Evolutionary conservation across 37 sponge, comb jelly and placozoan species (phyloP).

Genomic region (Dysidea cf. avara): DNA sequence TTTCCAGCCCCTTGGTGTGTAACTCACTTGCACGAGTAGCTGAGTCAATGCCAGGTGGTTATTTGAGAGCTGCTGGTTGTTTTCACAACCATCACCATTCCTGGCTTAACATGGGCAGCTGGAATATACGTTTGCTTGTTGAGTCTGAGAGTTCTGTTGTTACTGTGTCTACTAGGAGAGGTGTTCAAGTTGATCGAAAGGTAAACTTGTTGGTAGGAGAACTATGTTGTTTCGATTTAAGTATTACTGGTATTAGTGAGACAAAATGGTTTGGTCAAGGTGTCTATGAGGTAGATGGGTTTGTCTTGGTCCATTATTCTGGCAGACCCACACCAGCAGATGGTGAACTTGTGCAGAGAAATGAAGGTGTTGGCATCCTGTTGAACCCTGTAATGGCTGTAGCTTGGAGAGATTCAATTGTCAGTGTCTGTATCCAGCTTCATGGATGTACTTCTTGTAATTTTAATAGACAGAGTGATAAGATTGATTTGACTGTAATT

Average conservation of each 20-base stretch:
- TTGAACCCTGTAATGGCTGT: conserved; percentile 12
- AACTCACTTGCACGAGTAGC: not conserved
- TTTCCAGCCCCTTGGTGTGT: conserved; percentile 26
- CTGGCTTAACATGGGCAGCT: not conserved
- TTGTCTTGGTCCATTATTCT: conserved; percentile 18
- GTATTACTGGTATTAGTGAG: conserved; percentile 22
- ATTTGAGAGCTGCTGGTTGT: not conserved
- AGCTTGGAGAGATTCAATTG: conserved; percentile 42
- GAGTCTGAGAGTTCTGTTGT: conserved; percentile 10
- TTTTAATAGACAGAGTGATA: too few species aligned
- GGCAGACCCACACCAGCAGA: conserved; percentile 29
- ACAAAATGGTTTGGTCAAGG: too few species aligned
- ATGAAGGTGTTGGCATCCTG: conserved; percentile 38
- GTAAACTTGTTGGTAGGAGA: conserved; percentile 31
- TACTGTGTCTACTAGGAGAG: too few species aligned
- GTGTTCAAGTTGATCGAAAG: conserved; percentile 29
- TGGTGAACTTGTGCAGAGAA: conserved; percentile 12
- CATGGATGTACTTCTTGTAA: too few species aligned
- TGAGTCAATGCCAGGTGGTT: not conserved
- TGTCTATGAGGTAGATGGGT: conserved; percentile 4
- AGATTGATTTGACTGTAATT: too few species aligned
- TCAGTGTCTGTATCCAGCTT: conserved; percentile 34
- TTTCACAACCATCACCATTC: too few species aligned
- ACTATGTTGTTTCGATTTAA: conserved; percentile 27
- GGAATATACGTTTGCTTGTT: conserved; percentile 1